Conservation (phyloP, 2,888 invertebrate genomes). For the Ophioninae sp. region DNA sequence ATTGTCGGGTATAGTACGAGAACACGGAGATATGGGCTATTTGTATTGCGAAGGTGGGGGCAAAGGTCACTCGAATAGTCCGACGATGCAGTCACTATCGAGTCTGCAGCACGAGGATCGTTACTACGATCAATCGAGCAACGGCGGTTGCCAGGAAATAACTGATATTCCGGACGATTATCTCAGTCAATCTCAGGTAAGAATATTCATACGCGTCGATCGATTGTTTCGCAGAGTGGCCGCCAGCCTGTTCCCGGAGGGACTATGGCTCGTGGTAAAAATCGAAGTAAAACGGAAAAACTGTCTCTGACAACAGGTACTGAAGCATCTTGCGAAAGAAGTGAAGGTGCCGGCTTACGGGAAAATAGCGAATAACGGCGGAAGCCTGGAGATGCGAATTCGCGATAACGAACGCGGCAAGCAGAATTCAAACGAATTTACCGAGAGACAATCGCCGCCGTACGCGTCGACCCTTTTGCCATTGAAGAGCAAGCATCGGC, state of each 20-base stretch:
- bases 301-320: conserved; percentile 80
- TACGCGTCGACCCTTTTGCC: conserved; percentile 76
- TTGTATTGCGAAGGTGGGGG: conserved; percentile 78
- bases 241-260: too few species aligned
- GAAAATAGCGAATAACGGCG: conserved; percentile 73
- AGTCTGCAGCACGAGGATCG: conserved; percentile 78
- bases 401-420: conserved; percentile 76
- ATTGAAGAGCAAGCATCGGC: conserved; percentile 76
- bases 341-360: conserved; percentile 81
- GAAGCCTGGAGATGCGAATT: conserved; percentile 75
- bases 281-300: not conserved
- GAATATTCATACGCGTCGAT: not conserved
- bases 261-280: not conserved
- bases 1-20: conserved; percentile 78
- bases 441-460: conserved; percentile 74
- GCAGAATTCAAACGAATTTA: conserved; percentile 74
- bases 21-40: conserved; percentile 79
- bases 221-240: not conserved
- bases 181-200: conserved; percentile 88
- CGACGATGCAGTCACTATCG: conserved; percentile 80
- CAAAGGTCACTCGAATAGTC: conserved; percentile 79
- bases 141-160: conserved; percentile 85
- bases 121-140: conserved; percentile 76
- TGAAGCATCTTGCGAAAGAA: conserved; percentile 93
- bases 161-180: conserved; percentile 93